Evolutionary conservation across 2,888 invertebrate species (phyloP).

Genomic region (Andrena haemorrhoa): DNA sequence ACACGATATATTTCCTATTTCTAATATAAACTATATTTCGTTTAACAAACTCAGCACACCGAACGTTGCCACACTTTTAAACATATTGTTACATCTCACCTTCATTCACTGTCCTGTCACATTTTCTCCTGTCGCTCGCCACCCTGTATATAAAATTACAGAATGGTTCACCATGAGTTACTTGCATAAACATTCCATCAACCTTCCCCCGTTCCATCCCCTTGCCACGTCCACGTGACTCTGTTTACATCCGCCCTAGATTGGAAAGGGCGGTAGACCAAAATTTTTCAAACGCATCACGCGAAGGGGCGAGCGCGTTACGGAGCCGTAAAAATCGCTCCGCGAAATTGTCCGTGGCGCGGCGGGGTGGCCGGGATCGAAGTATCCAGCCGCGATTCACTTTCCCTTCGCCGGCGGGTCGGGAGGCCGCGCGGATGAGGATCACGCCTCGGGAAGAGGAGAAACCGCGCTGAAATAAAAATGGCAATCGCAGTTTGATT

Average conservation of each 20-base stretch:
- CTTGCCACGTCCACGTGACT: too few relatives aligned
- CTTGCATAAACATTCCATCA: too few relatives aligned
- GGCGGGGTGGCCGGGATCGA: not conserved
- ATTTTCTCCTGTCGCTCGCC: not conserved
- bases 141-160: too few relatives aligned
- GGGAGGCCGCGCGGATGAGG: conserved; percentile 56
- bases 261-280: too few relatives aligned
- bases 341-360: not conserved
- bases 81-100: not conserved
- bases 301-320: not conserved
- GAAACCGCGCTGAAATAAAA: conserved; percentile 78
- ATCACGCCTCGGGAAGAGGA: conserved; percentile 50
- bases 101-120: not conserved
- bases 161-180: too few relatives aligned
- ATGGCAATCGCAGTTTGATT: conserved; percentile 83
- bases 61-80: not conserved
- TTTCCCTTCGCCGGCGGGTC: conserved; percentile 20
- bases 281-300: not conserved
- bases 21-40: too few relatives aligned
- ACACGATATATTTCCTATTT: too few relatives aligned
- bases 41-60: too few relatives aligned
- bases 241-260: too few relatives aligned
- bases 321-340: not conserved
- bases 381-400: conserved; percentile 13
- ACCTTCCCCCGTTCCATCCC: too few relatives aligned